Conservation (phyloP, 2,113 vertebrate genomes). For the Eubucco bourcierii region DNA sequence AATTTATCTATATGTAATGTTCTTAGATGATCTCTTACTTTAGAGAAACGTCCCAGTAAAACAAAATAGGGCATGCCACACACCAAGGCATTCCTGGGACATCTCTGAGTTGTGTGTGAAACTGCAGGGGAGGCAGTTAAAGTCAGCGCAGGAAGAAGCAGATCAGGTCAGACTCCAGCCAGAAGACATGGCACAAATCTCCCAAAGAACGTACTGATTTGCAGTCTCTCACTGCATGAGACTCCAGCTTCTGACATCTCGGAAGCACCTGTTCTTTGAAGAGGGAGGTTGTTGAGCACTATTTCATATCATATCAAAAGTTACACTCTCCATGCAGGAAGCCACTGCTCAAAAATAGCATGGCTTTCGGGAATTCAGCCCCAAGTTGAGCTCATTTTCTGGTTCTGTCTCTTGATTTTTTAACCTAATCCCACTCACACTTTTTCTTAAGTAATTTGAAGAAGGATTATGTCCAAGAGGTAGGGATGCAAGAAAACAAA, state of each 20-base stretch:
- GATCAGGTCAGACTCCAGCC: neutral
- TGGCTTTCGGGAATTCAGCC: neutral
- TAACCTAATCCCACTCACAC: fast-evolving
- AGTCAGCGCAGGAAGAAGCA: neutral
- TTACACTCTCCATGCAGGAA: neutral
- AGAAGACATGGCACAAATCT: neutral
- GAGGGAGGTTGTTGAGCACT: neutral
- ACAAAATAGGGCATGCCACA: neutral
- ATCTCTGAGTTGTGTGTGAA: fast-evolving
- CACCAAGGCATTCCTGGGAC: neutral
- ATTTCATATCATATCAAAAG: neutral
- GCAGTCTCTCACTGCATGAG: neutral
- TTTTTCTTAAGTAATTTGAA: neutral
- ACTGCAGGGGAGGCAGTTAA: neutral
- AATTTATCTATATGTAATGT: neutral
- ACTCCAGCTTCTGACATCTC: constrained; percentile 5
- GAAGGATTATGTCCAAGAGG: fast-evolving
- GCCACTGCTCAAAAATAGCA: neutral
- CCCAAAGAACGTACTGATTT: neutral
- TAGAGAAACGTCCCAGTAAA: neutral
- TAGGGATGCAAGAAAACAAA: neutral
- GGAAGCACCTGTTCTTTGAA: constrained; percentile 22
- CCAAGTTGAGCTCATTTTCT: neutral
- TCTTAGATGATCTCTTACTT: neutral
- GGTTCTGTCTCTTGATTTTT: neutral